Evolutionary conservation across 2,113 vertebrate species (phyloP).

Genomic region (Rousettus leschenaultii): DNA sequence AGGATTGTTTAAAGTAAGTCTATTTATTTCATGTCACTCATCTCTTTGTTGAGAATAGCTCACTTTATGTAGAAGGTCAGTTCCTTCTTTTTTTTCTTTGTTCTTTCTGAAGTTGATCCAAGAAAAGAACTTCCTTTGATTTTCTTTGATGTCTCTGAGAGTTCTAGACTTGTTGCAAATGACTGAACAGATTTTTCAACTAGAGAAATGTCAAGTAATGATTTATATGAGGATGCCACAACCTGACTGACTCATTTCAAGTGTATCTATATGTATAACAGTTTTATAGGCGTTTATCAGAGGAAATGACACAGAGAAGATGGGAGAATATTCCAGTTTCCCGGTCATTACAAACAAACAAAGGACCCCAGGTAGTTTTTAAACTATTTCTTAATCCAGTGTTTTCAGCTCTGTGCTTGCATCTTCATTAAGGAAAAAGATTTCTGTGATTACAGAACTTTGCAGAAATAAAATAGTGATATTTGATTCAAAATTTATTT

Average conservation of each 20-base stretch:
- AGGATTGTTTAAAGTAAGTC: constrained; percentile 56
- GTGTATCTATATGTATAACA: constrained; percentile 62
- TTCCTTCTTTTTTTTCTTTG: constrained; percentile 7
- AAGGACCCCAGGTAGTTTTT: constrained; percentile 84
- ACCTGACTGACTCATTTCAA: neutral
- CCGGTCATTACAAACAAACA: constrained; percentile 86
- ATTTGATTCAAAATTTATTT: neutral
- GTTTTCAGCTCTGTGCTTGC: neutral
- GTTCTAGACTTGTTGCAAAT: constrained; percentile 1
- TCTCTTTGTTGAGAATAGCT: constrained; percentile 54
- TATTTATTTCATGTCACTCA: constrained; percentile 25
- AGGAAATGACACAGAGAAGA: constrained; percentile 94
- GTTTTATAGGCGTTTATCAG: constrained; percentile 94
- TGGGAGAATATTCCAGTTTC: constrained; percentile 92
- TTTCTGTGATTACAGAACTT: neutral
- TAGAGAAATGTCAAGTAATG: constrained; percentile 21
- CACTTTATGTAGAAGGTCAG: constrained; percentile 39
- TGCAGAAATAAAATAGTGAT: constrained; percentile 11
- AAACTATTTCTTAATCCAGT: neutral
- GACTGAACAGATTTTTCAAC: neutral
- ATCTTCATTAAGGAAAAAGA: neutral
- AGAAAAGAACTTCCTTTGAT: constrained; percentile 60
- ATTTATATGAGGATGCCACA: neutral
- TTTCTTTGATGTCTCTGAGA: constrained; percentile 65
- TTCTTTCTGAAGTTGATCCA: constrained; percentile 51